Base-by-base conservation (phyloP, 1,140 invertebrate genomes). In the Oryzaephilus surinamensis region DNA sequence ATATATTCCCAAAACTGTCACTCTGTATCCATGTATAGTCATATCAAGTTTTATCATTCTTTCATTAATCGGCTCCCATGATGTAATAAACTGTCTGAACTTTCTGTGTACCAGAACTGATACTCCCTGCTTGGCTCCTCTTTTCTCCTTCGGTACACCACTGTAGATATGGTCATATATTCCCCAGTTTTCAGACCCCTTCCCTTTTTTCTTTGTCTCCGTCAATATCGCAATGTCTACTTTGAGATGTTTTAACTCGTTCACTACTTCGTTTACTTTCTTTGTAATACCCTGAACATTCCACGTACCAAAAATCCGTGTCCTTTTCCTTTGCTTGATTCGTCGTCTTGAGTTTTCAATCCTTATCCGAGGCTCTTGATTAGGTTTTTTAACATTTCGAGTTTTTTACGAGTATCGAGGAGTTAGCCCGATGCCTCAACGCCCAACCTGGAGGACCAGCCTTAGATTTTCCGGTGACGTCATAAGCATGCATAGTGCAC, bases 1-100 rank as follows among this genome's bases (percentile, higher is more conserved):
- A 35, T 41, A 41, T 21, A 41, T 19, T 34, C 32, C 18, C 10
- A 32, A n/a, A 15, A 41, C n/a, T n/a, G 35, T 38, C 8, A 15
- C 28, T 38, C 28, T 38, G 14, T 34, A 20, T 19, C 23, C 23
- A 24, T 37, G 7, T 3, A 37, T 7, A 6, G 10, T 11, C 6
- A 37, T 10, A 15, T 37, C 27, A 11, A 37, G 26, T 26, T 33
- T 33, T 32, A 33, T 41, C 6, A 41, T 13, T 41, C 38, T 20
- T 33, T 41, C 19, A 13, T 20, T 34, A 7, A 34, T 41, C 11
- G 30, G 14, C 26, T 41, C 38, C 30, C 38, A 41, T 3, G 30
- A 15, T 17, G 38, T 32, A 8, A 40, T 40, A 41, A 14, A n/a
- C 23, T 33, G 33, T 13, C 31, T 34, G 19, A 39, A 14, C 8